Evolutionary conservation across 2,113 vertebrate genomes (phyloP).

Genomic region (Pagrus major): DNA sequence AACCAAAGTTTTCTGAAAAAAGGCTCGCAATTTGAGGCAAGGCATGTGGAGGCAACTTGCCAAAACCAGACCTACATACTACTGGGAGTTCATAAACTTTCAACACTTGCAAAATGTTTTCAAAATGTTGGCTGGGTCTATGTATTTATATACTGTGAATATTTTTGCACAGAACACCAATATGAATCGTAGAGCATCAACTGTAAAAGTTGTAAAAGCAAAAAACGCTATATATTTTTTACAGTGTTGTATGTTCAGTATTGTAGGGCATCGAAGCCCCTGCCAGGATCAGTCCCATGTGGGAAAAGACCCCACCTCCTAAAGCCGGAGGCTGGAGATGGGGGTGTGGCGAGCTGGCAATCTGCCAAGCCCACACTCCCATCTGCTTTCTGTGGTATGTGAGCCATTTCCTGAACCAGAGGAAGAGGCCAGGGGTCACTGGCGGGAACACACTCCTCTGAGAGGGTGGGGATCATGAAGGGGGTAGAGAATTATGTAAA

Average conservation of each 20-base stretch:
- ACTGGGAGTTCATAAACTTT: constrained; percentile 24
- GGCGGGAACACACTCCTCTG: constrained; percentile 39
- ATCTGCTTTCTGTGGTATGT: constrained; percentile 77
- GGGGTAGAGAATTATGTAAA: constrained; percentile 43
- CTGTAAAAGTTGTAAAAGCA: neutral
- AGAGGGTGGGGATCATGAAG: constrained; percentile 29
- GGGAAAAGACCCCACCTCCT: constrained; percentile 40
- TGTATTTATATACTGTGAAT: neutral
- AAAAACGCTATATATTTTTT: neutral
- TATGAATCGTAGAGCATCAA: neutral
- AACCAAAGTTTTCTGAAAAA: constrained; percentile 34
- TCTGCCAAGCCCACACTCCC: constrained; percentile 66
- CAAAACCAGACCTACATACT: constrained; percentile 35
- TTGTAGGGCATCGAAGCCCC: neutral
- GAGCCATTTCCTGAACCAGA: constrained; percentile 88
- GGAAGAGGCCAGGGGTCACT: constrained; percentile 87
- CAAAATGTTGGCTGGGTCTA: neutral
- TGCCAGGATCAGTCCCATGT: constrained; percentile 31
- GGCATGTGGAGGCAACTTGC: constrained; percentile 25
- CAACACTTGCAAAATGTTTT: neutral
- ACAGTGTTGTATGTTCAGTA: neutral
- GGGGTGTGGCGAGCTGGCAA: constrained; percentile 61
- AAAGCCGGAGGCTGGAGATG: constrained; percentile 39
- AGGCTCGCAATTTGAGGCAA: constrained; percentile 20
- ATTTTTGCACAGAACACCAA: neutral